Evolutionary conservation across 2,113 vertebrate genomes (phyloP).

Genomic region (Lepidothrix coronata): DNA sequence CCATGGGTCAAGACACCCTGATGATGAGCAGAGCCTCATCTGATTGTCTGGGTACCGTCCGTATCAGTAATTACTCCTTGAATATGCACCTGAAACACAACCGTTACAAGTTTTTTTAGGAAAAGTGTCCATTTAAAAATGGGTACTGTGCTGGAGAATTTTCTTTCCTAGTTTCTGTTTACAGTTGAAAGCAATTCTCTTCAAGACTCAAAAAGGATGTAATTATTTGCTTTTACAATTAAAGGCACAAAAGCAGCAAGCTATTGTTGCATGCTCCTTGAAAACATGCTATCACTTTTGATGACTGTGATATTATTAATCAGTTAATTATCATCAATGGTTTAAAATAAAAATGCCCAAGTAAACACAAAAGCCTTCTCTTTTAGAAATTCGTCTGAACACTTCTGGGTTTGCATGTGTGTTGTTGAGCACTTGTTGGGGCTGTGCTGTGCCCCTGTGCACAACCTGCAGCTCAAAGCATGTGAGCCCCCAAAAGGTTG

Average conservation of each 20-base stretch:
- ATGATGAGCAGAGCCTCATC: not conserved
- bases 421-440: not conserved
- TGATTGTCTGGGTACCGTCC: not conserved
- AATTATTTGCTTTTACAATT: slow-evolving; percentile 73
- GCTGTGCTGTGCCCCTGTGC: not conserved
- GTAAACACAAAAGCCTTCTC: slow-evolving; percentile 33
- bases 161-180: slow-evolving; percentile 61
- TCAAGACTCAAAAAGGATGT: slow-evolving; percentile 46
- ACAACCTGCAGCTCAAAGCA: not conserved
- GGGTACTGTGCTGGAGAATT: not conserved
- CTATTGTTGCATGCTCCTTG: slow-evolving; percentile 54
- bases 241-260: slow-evolving; percentile 22
- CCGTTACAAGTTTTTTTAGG: not conserved
- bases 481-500: not conserved
- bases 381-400: slow-evolving; percentile 18
- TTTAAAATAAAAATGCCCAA: slow-evolving; percentile 49
- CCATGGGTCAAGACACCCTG: not conserved
- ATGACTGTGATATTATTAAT: slow-evolving; percentile 64
- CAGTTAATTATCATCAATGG: slow-evolving; percentile 51
- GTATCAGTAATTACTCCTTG: not conserved
- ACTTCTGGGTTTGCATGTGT: not conserved
- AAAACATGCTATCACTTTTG: slow-evolving; percentile 51
- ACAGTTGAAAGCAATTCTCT: slow-evolving; percentile 58
- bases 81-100: slow-evolving; percentile 19
- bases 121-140: slow-evolving; percentile 8